Percentiles rank a stretch among this genome's conserved stretches.
Evolutionary conservation across 1,140 invertebrate genomes (phyloP).

Genomic region (Carposina sasakii): DNA sequence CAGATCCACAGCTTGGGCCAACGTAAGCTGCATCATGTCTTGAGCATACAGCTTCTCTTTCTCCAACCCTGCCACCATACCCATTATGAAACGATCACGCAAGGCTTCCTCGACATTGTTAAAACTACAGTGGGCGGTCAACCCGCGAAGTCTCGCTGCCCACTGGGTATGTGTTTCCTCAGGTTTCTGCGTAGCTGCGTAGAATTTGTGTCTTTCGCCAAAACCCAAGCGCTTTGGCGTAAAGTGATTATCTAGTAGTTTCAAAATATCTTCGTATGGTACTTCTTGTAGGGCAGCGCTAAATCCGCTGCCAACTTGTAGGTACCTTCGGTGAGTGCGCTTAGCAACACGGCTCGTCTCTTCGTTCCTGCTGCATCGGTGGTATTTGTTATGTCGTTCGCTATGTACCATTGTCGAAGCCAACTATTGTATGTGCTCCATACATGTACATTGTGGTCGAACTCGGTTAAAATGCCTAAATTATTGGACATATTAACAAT

Average conservation of each 20-base stretch:
- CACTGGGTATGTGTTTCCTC: slow-evolving; percentile 3
- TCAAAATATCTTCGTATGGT: neutral
- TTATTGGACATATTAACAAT: neutral
- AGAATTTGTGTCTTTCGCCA: neutral
- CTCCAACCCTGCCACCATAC: too few relatives aligned
- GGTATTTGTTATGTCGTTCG: neutral
- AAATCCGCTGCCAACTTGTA: neutral
- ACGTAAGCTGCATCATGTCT: too few relatives aligned
- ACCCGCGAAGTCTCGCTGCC: slow-evolving; percentile 1
- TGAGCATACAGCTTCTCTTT: too few relatives aligned
- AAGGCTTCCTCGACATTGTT: too few relatives aligned
- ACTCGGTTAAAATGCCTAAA: neutral
- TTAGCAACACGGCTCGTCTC: neutral
- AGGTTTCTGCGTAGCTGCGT: neutral
- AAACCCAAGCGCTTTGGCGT: neutral
- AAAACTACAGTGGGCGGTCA: neutral
- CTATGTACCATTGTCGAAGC: neutral
- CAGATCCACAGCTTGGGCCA: too few relatives aligned
- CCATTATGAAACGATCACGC: too few relatives aligned
- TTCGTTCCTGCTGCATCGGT: neutral
- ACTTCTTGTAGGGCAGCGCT: neutral
- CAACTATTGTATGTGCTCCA: neutral
- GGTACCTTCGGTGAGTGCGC: neutral
- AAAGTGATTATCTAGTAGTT: slow-evolving; percentile 2
- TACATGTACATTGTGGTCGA: neutral